phyloP scores from a whole-genome alignment of 2,113 vertebrate species.

The Dinomys branickii region DNA sequence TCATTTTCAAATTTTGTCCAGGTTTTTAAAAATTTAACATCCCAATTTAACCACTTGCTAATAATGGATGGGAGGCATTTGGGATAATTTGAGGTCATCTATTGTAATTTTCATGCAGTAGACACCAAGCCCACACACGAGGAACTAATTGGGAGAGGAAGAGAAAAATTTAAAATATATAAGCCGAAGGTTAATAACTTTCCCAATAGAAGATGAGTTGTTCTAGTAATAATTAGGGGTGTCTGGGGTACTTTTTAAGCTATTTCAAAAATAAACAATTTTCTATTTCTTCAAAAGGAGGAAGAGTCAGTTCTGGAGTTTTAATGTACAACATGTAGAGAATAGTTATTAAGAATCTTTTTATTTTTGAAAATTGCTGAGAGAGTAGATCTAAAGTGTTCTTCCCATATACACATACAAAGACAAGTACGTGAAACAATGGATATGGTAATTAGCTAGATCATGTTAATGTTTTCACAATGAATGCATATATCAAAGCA shows the following conservation, averaged over 20 bases:
- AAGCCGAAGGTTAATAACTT: constrained; percentile 68
- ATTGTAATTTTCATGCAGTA: constrained; percentile 69
- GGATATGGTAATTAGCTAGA: not conserved
- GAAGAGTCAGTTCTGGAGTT: not conserved
- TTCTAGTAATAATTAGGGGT: constrained; percentile 17
- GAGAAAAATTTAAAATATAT: constrained; percentile 60
- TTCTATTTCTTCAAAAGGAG: constrained; percentile 34
- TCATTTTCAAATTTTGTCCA: not conserved
- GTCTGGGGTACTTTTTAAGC: constrained; percentile 19
- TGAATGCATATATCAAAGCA: not conserved
- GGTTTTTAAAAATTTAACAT: not conserved
- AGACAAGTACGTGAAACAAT: not conserved
- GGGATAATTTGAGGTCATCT: constrained; percentile 57
- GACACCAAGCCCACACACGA: constrained; percentile 62
- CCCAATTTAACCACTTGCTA: constrained; percentile 54
- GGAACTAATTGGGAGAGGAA: constrained; percentile 66
- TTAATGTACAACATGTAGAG: not conserved
- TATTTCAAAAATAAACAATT: constrained; percentile 59
- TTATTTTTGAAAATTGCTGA: not conserved
- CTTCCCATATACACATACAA: not conserved
- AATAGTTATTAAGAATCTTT: not conserved
- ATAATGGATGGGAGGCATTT: constrained; percentile 50
- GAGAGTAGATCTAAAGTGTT: not conserved
- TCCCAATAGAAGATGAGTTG: constrained; percentile 26
- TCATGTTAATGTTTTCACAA: not conserved